Evolutionary conservation across 2,888 invertebrate species (phyloP).

Genomic region (Sicus ferrugineus): DNA sequence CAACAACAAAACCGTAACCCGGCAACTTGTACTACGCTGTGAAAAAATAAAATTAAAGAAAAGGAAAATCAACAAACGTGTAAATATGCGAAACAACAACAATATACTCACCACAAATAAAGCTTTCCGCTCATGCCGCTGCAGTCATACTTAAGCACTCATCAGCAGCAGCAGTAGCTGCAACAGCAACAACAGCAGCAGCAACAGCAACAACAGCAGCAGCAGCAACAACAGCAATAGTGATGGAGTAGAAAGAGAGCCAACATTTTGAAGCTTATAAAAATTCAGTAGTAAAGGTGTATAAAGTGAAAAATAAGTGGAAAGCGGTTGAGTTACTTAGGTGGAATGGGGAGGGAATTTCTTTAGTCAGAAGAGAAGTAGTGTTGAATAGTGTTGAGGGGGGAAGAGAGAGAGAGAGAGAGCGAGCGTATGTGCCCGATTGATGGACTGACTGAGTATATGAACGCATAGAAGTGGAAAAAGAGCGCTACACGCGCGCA

Average conservation of each 20-base stretch:
- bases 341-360: too few species aligned
- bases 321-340: neutral
- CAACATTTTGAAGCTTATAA: neutral
- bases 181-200: neutral
- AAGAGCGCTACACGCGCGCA: neutral
- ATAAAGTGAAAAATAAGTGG: neutral
- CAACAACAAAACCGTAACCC: too few species aligned
- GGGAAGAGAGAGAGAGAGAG: too few species aligned
- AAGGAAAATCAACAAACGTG: neutral
- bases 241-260: slow-evolving; percentile 7
- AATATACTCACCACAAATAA: neutral
- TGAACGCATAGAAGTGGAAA: neutral
- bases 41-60: too few species aligned
- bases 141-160: neutral
- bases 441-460: neutral
- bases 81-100: neutral
- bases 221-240: slow-evolving; percentile 25
- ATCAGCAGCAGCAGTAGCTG: neutral
- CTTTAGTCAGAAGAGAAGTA: too few species aligned
- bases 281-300: neutral
- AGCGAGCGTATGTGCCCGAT: too few species aligned
- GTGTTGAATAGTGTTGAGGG: too few species aligned
- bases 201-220: slow-evolving; percentile 11
- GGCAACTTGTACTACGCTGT: neutral
- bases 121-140: neutral